Evolutionary conservation across 2,888 invertebrate species (phyloP).

Genomic region (Xylota segnis): DNA sequence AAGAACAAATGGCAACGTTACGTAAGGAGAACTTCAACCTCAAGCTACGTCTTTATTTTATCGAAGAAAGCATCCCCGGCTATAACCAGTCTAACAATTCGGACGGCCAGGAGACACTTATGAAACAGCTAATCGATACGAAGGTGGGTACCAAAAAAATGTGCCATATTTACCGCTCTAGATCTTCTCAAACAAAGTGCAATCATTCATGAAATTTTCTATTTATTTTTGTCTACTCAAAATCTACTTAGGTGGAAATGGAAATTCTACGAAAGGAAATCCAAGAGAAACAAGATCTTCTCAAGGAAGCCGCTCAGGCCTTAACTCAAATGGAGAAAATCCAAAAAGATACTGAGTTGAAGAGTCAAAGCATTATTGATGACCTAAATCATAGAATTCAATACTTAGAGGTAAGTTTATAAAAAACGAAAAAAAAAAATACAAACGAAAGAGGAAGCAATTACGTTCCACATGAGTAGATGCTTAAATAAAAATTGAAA

Average conservation of each 20-base stretch:
- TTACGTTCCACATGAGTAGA: conserved; percentile 53
- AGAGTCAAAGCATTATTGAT: conserved; percentile 82
- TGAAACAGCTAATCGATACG: conserved; percentile 89
- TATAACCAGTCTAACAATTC: conserved; percentile 80
- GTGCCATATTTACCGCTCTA: conserved; percentile 27
- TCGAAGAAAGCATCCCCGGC: conserved; percentile 90
- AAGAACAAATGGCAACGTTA: conserved; percentile 92
- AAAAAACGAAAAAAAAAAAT: not conserved
- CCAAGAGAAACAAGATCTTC: conserved; percentile 92
- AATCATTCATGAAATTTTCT: conserved; percentile 45
- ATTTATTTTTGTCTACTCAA: conserved; percentile 74
- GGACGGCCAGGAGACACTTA: conserved; percentile 80
- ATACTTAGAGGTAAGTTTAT: conserved; percentile 80
- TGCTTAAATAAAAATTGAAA: conserved; percentile 12
- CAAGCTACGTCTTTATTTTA: conserved; percentile 94
- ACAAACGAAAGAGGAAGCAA: conserved; percentile 33
- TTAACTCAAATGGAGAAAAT: conserved; percentile 90
- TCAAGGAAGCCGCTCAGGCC: conserved; percentile 93
- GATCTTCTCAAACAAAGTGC: conserved; percentile 10
- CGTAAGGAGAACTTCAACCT: conserved; percentile 97
- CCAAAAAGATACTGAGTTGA: conserved; percentile 85
- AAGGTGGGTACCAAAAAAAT: conserved; percentile 84
- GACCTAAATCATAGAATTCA: conserved; percentile 83
- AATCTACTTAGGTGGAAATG: conserved; percentile 89
- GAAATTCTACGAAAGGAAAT: conserved; percentile 91